These are phyloP conservation scores for Emydocephalus ijimae DNA, from an alignment of 2,113 vertebrate genomes.

Conservation along the genomic window DNA sequence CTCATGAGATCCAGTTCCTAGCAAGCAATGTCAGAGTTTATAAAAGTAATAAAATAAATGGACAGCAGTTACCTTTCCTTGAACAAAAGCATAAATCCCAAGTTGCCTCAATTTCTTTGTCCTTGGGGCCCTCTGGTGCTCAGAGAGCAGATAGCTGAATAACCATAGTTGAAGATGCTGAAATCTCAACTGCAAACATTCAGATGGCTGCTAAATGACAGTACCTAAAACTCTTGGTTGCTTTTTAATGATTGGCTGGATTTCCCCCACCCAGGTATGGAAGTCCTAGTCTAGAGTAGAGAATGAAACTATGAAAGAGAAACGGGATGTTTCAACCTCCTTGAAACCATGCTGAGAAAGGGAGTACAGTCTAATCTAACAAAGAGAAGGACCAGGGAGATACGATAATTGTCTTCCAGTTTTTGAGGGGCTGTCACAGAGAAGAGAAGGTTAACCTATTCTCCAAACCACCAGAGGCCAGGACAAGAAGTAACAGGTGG, in stretches of 20 bases:
- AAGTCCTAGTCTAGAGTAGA: not conserved
- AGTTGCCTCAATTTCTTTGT: not conserved
- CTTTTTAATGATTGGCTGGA: not conserved
- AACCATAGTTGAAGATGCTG: not conserved
- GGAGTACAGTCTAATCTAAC: not conserved
- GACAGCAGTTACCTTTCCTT: not conserved
- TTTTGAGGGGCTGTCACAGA: not conserved
- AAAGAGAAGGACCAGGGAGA: not conserved
- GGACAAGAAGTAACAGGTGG: not conserved
- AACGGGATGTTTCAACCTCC: not conserved
- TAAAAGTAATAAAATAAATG: not conserved
- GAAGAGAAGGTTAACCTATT: not conserved
- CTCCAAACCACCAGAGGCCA: not conserved
- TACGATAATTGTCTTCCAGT: not conserved
- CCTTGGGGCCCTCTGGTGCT: not conserved
- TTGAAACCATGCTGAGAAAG: not conserved
- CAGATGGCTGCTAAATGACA: not conserved
- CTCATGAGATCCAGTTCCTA: not conserved
- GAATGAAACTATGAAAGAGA: not conserved
- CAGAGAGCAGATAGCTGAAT: not conserved
- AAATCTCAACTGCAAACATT: not conserved
- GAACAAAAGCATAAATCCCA: not conserved
- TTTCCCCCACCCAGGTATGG: not conserved
- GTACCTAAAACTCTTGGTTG: not conserved
- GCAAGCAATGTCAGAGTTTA: not conserved